Base-by-base conservation (phyloP, 2,888 invertebrate species). In the Trachelus tabidus region DNA sequence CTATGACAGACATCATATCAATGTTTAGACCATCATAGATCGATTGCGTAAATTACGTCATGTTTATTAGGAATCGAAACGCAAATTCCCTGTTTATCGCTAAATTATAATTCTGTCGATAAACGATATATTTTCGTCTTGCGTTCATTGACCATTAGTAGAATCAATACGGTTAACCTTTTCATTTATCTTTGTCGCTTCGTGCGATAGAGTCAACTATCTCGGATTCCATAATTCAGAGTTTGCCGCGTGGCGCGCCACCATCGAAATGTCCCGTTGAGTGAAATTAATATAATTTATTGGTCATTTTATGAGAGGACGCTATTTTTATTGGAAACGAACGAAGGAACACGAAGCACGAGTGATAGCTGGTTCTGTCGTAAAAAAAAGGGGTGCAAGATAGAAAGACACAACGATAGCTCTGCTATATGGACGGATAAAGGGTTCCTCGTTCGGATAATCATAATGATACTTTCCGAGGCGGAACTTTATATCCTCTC, bases 201-300 rank as follows among this genome's bases (percentile, higher is more conserved):
- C 23, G 23, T 9, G 23, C 56, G 23, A 56, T 56, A 56, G 23
- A 56, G 23, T 56, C 23, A 56, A 56, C 56, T 6, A 23, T 56
- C 56, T 56, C 56, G 23, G 2, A 56, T 23, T 23, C 56, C 56
- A 56, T 56, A 56, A 56, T 56, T 56, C 23, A 56, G 23, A 9
- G 56, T 56, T 23, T 23, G 9, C 56, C 23, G 23, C 56, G 56
- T 9, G 56, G 6, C 9, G 56, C 56, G 56, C 56, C 9, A 56
- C 56, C 23, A 23, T 23, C 56, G 56, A 2, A 1, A 56, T 56
- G 23, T 56, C 56, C 56, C 56, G 9, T 56, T 23, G 2, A 9
- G 73, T 76, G 77, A 81, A 83, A 81, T 82, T 79, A 82, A 83
- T 80, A 82, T 80, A 80, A 83, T 82, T 83, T 82, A 81, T 83